Conservation (phyloP, 2,797 vertebrate species). For the Tragelaphus eurycerus region DNA sequence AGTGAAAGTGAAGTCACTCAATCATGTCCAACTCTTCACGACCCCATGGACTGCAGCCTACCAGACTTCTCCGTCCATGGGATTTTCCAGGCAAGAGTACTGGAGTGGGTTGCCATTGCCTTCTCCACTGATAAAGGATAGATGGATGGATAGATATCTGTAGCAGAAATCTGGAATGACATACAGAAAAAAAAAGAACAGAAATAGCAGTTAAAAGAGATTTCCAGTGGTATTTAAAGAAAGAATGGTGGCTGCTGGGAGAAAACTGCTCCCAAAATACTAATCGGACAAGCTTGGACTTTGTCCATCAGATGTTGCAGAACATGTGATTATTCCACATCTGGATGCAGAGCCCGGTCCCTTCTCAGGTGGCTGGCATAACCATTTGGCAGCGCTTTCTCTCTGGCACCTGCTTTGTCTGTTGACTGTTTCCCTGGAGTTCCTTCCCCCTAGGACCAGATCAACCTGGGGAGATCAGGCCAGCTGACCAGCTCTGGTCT, state of each 20-base stretch:
- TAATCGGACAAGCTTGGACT: not conserved
- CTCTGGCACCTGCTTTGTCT: not conserved
- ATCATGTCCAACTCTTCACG: accelerated
- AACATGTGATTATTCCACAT: not conserved
- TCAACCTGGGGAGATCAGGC: not conserved
- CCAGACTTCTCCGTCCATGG: not conserved
- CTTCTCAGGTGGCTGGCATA: not conserved
- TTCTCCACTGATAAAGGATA: not conserved
- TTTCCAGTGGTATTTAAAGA: not conserved
- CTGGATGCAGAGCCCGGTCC: not conserved
- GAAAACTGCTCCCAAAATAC: not conserved
- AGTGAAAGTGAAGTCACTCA: no score
- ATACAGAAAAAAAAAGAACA: not conserved
- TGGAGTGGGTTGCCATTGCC: not conserved
- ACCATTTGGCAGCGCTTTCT: not conserved
- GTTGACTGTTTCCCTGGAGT: not conserved
- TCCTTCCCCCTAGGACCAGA: not conserved
- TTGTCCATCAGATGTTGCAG: not conserved
- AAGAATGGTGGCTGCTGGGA: not conserved
- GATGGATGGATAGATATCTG: not conserved
- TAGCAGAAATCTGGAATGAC: not conserved
- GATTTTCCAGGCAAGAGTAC: not conserved
- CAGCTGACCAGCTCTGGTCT: not conserved
- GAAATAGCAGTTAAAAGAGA: not conserved
- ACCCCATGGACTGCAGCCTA: not conserved